These are phyloP conservation scores for Sesia bembeciformis DNA, from an alignment of 2,888 invertebrate species.

Conservation along the genomic window DNA sequence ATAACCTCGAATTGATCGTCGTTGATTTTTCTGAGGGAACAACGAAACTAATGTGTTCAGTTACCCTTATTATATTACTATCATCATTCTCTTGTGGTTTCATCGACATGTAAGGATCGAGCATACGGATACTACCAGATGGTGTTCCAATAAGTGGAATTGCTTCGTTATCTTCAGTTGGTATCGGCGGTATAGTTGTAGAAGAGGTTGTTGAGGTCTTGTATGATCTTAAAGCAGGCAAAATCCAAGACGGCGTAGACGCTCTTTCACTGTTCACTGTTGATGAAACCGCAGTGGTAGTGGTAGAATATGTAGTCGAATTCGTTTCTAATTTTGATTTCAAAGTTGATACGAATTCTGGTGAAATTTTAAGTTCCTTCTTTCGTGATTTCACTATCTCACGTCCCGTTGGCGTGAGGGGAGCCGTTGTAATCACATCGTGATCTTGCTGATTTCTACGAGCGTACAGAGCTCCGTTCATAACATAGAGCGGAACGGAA, in stretches of 20 bases:
- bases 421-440: conserved; percentile 29
- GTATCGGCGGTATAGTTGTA: conserved; percentile 40
- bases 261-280: conserved; percentile 31
- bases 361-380: conserved; percentile 48
- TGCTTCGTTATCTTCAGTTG: conserved; percentile 39
- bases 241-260: conserved; percentile 65
- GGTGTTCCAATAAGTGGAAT: conserved; percentile 41
- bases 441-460: conserved; percentile 32
- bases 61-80: conserved; percentile 39
- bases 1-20: conserved; percentile 36
- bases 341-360: conserved; percentile 34
- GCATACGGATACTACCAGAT: conserved; percentile 38
- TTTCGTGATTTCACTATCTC: conserved; percentile 50
- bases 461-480: conserved; percentile 42
- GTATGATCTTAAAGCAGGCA: conserved; percentile 67
- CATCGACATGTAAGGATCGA: conserved; percentile 44
- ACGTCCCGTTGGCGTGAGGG: conserved; percentile 35
- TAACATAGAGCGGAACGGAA: conserved; percentile 47
- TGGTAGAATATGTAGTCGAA: conserved; percentile 24
- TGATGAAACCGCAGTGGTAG: conserved; percentile 23
- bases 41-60: conserved; percentile 44
- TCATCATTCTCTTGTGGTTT: conserved; percentile 60
- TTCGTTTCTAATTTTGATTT: conserved; percentile 34
- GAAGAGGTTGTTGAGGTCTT: conserved; percentile 41
- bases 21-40: conserved; percentile 38